Percentiles rank a stretch among this genome's conserved stretches.
phyloP scores from a whole-genome alignment of 2,113 vertebrate genomes.

The Boleophthalmus pectinirostris region DNA sequence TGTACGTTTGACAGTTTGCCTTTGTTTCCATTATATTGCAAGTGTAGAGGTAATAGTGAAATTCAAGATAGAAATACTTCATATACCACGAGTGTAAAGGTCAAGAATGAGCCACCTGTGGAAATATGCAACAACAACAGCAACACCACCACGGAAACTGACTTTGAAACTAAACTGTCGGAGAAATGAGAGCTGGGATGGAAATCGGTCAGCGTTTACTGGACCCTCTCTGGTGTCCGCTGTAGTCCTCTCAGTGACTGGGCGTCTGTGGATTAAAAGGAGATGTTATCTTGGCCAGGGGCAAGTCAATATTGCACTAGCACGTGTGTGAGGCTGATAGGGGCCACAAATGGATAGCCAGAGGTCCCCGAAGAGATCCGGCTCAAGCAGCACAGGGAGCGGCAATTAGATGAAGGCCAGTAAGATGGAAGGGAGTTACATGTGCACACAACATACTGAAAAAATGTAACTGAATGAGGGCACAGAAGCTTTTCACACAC shows the following conservation, averaged over 20 bases:
- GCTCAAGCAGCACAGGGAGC: conserved; percentile 7
- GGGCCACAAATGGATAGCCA: conserved; percentile 36
- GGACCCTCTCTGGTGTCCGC: conserved; percentile 21
- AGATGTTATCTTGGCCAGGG: conserved; percentile 60
- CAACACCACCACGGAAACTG: not conserved
- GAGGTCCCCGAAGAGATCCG: conserved; percentile 29
- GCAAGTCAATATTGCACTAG: conserved; percentile 58
- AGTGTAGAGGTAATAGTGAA: too few species aligned
- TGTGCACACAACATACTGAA: not conserved
- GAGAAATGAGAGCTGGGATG: not conserved
- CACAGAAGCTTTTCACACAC: too few species aligned
- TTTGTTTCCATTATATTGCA: too few species aligned
- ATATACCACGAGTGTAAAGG: too few species aligned
- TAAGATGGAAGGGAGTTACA: not conserved
- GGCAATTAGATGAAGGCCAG: conserved; percentile 16
- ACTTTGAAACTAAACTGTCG: conserved; percentile 6
- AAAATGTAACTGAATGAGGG: not conserved
- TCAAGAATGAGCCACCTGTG: not conserved
- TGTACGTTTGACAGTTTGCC: too few species aligned
- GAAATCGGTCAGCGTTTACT: conserved; percentile 15
- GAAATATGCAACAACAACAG: not conserved
- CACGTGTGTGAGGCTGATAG: conserved; percentile 53
- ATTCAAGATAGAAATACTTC: too few species aligned
- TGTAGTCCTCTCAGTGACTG: conserved; percentile 32
- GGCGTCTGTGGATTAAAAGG: conserved; percentile 56